Conservation (phyloP, 2,888 invertebrate species). For the Agonum fuliginosum region DNA sequence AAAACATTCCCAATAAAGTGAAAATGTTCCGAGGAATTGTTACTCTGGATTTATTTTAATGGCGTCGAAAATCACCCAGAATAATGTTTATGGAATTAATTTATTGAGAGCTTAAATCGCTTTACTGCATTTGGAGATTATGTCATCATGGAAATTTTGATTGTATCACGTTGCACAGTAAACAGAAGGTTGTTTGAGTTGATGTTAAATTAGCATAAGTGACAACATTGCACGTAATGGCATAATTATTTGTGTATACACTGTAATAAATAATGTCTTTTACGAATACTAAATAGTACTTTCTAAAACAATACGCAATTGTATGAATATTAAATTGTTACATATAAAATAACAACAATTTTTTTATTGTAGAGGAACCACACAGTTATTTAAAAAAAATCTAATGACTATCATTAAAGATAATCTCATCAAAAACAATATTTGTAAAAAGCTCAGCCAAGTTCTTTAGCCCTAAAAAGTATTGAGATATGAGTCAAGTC, state of each 20-base stretch:
- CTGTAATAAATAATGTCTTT: background rate
- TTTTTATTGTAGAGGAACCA: too few species aligned
- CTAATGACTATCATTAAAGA: too few species aligned
- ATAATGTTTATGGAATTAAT: conserved; percentile 48
- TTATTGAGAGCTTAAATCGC: conserved; percentile 29
- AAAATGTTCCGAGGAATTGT: conserved; percentile 45
- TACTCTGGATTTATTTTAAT: conserved; percentile 51
- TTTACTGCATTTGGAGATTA: conserved; percentile 32
- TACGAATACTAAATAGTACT: background rate
- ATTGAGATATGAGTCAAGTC: too few species aligned
- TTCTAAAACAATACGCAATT: background rate
- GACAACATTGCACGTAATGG: background rate
- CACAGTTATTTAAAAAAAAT: too few species aligned
- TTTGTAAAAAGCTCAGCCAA: too few species aligned
- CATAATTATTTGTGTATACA: background rate
- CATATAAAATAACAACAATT: too few species aligned
- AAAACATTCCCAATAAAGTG: conserved; percentile 56
- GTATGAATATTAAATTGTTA: too few species aligned
- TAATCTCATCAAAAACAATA: too few species aligned
- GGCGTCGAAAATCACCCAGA: conserved; percentile 46
- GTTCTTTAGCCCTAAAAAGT: too few species aligned
- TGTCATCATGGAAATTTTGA: background rate
- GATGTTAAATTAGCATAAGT: background rate
- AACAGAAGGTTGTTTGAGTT: background rate
- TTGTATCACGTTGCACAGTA: background rate